phyloP scores from a whole-genome alignment of 2,797 vertebrate genomes.

The Odontamblyopus rebecca region DNA sequence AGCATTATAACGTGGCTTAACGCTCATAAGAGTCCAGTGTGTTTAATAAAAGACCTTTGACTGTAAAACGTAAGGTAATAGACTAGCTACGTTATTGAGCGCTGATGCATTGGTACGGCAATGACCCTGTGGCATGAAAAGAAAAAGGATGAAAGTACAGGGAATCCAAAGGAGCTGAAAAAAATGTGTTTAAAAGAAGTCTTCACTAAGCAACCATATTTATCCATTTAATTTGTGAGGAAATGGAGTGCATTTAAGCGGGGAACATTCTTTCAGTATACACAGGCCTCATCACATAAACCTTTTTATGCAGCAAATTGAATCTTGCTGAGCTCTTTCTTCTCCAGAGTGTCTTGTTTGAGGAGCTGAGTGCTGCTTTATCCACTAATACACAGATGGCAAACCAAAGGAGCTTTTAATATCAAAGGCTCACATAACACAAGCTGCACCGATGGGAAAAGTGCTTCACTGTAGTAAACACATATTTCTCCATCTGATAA shows the following conservation, averaged over 20 bases:
- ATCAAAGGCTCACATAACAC: constrained; percentile 20
- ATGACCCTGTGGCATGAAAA: constrained; percentile 6
- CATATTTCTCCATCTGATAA: constrained; percentile 26
- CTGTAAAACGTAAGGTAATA: neutral
- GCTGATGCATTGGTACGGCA: neutral
- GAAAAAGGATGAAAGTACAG: constrained; percentile 2
- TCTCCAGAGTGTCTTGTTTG: constrained; percentile 16
- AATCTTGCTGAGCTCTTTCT: neutral
- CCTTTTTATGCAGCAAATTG: neutral
- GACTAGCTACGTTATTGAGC: constrained; percentile 12
- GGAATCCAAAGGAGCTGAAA: neutral
- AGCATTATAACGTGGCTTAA: too few relatives aligned
- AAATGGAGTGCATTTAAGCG: too few relatives aligned
- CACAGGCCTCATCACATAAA: neutral
- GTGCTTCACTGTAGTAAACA: constrained; percentile 50
- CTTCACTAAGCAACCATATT: neutral
- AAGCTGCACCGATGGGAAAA: constrained; percentile 6
- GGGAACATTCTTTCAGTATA: neutral
- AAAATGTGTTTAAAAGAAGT: neutral
- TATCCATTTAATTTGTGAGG: neutral
- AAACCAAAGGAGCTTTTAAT: constrained; percentile 22
- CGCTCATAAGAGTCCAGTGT: too few relatives aligned
- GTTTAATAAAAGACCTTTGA: neutral
- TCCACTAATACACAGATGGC: constrained; percentile 10
- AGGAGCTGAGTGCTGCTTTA: constrained; percentile 16